These are phyloP conservation scores for Leptopilina boulardi DNA, from an alignment of 1,140 invertebrate species.

Conservation along the genomic window DNA sequence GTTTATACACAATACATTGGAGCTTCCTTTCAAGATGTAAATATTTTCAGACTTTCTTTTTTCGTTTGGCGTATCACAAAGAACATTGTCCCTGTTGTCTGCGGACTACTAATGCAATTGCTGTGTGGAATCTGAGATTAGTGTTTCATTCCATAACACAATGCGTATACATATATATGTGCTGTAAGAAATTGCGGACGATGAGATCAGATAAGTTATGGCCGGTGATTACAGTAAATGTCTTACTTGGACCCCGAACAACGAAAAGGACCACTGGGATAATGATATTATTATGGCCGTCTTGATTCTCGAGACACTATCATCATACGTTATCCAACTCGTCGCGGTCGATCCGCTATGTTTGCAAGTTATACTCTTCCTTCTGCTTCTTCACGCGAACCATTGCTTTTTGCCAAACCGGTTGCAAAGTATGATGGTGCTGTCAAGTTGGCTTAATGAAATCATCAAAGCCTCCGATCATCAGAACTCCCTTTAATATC, in stretches of 20 bases:
- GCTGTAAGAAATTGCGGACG: constrained; percentile 53
- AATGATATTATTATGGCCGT: constrained; percentile 66
- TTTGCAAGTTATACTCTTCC: constrained; percentile 41
- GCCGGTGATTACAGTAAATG: constrained; percentile 61
- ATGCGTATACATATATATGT: background rate
- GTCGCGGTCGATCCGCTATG: constrained; percentile 40
- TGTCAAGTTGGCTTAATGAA: constrained; percentile 43
- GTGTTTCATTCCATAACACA: background rate
- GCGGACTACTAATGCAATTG: constrained; percentile 4
- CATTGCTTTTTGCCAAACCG: constrained; percentile 36
- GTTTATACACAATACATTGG: no score
- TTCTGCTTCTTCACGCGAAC: constrained; percentile 31
- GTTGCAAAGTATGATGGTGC: constrained; percentile 44
- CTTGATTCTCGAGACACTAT: constrained; percentile 59
- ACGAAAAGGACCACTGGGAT: constrained; percentile 54
- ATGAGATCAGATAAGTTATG: constrained; percentile 60
- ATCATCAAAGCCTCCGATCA: constrained; percentile 37
- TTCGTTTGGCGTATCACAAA: background rate
- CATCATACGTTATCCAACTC: constrained; percentile 59
- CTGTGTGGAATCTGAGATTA: background rate
- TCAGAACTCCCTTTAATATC: constrained; percentile 14
- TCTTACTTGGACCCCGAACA: constrained; percentile 60
- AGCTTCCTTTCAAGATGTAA: background rate
- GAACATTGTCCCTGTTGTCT: background rate
- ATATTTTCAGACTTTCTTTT: background rate